Evolutionary conservation across 2,113 vertebrate genomes (phyloP).

Genomic region (Lucifuga dentata): DNA sequence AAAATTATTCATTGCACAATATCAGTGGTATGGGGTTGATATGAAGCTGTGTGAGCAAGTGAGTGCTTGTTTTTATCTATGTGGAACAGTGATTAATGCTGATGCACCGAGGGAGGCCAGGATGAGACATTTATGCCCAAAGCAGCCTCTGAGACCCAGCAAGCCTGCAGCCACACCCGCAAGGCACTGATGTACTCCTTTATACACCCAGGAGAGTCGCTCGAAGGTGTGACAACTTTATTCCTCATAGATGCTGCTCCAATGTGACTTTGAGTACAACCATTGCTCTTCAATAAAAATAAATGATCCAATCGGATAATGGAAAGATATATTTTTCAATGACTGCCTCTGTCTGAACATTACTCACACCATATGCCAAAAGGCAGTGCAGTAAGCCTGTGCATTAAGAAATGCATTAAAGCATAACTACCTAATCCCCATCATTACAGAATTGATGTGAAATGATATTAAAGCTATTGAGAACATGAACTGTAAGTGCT

Average conservation of each 20-base stretch:
- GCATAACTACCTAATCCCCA: constrained; percentile 4
- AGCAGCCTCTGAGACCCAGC: constrained; percentile 60
- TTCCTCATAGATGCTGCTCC: constrained; percentile 42
- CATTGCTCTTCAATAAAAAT: constrained; percentile 35
- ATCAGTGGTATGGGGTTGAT: too few relatives aligned
- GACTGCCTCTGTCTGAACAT: constrained; percentile 30
- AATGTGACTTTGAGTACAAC: constrained; percentile 44
- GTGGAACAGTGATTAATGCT: constrained; percentile 60
- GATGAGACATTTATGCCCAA: constrained; percentile 61
- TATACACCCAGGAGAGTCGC: constrained; percentile 46
- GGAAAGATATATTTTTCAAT: constrained; percentile 50
- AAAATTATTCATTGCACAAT: too few relatives aligned
- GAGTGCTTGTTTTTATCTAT: constrained; percentile 43
- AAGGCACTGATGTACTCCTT: constrained; percentile 43
- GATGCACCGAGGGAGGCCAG: constrained; percentile 48
- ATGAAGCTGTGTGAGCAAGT: constrained; percentile 19
- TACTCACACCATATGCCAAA: constrained; percentile 38
- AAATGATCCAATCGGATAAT: constrained; percentile 56
- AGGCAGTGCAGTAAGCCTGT: constrained; percentile 1
- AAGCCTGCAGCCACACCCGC: constrained; percentile 65
- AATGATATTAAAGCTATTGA: neutral
- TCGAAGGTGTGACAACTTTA: constrained; percentile 48
- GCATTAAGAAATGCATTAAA: constrained; percentile 16
- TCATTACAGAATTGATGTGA: constrained; percentile 3
- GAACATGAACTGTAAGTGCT: constrained; percentile 6